A percentile compares a stretch with the other conserved stretches of the same genome.
phyloP scores from a whole-genome alignment of 2,113 vertebrate species.

The Pholis gunnellus region DNA sequence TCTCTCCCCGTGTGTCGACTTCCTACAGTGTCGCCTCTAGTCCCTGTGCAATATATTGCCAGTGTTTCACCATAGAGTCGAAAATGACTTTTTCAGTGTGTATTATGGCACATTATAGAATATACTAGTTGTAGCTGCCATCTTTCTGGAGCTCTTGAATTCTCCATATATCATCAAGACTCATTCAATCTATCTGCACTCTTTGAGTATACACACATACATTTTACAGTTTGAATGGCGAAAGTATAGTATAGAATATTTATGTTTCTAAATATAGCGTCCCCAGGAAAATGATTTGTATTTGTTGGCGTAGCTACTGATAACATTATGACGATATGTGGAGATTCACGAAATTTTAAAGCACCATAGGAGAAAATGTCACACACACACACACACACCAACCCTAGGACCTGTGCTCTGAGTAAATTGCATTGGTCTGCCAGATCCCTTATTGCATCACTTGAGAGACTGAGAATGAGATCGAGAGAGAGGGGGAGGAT shows the following conservation, averaged over 20 bases:
- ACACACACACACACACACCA: slow-evolving; percentile 16
- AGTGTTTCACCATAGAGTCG: slow-evolving; percentile 25
- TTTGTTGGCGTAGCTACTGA: not conserved
- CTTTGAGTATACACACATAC: not conserved
- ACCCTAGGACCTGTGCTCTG: slow-evolving; percentile 21
- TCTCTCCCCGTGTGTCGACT: slow-evolving; percentile 16
- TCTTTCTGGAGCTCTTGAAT: not conserved
- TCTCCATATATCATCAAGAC: not conserved
- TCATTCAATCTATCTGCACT: not conserved
- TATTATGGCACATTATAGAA: not conserved
- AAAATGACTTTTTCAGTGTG: not conserved
- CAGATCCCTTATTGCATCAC: slow-evolving; percentile 52
- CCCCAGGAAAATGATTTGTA: not conserved
- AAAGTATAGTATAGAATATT: too few relatives aligned
- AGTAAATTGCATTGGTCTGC: slow-evolving; percentile 43
- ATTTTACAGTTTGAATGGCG: not conserved
- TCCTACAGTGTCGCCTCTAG: slow-evolving; percentile 29
- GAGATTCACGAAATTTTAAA: not conserved
- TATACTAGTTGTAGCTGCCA: not conserved
- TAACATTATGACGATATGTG: not conserved
- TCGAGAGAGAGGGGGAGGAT: slow-evolving; percentile 31
- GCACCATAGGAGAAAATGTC: not conserved
- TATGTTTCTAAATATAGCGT: not conserved
- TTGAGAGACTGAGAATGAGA: slow-evolving; percentile 43
- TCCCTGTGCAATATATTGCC: slow-evolving; percentile 28